Evolutionary conservation across 2,113 vertebrate genomes (phyloP).

Genomic region (Archilochus colubris): DNA sequence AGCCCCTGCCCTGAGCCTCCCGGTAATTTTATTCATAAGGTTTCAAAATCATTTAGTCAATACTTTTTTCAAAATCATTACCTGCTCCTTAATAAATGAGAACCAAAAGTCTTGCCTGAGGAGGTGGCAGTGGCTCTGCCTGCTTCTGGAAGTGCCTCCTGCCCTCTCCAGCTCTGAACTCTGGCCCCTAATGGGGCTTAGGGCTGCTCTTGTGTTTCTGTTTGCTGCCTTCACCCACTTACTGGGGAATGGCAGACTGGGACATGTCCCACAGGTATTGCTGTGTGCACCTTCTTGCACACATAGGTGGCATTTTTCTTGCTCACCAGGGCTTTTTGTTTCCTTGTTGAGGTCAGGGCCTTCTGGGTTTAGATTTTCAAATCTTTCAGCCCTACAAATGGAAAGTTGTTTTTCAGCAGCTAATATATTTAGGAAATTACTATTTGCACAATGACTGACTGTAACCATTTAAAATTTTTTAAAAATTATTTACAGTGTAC

Average conservation of each 20-base stretch:
- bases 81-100: background rate
- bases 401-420: background rate
- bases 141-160: background rate
- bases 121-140: background rate
- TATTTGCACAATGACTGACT: background rate
- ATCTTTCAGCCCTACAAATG: background rate
- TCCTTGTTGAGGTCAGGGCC: background rate
- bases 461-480: background rate
- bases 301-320: background rate
- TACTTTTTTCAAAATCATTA: background rate
- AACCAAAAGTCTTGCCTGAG: background rate
- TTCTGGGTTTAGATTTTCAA: background rate
- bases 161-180: background rate
- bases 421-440: background rate
- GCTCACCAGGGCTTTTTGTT: background rate
- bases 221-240: background rate
- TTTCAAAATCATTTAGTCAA: background rate
- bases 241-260: background rate
- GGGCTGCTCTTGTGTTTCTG: background rate
- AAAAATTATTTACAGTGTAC: background rate
- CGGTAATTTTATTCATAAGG: background rate
- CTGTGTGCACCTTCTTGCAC: background rate
- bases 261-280: background rate
- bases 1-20: background rate
- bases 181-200: background rate